These are phyloP conservation scores for Paracentrotus lividus DNA, from an alignment of 53 echinoderm and acorn worm genomes.

Conservation along the genomic window DNA sequence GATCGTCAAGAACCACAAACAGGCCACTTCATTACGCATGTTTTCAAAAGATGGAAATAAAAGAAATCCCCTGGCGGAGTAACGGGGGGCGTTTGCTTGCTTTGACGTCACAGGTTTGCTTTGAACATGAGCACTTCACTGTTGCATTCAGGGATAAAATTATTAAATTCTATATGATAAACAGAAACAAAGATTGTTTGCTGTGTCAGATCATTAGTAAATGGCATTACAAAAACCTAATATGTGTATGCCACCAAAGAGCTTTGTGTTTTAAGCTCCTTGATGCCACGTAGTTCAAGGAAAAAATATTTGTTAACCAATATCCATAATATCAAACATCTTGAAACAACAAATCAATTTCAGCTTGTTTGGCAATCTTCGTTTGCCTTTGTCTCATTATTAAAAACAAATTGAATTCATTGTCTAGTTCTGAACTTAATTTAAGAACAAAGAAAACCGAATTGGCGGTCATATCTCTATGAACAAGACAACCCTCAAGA, in stretches of 20 bases:
- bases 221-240: too few species aligned
- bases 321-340: background rate
- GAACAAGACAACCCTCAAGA: background rate
- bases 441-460: slow-evolving; percentile 8
- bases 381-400: background rate
- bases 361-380: background rate
- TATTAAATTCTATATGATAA: slow-evolving; percentile 29
- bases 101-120: slow-evolving; percentile 29
- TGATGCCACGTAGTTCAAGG: background rate
- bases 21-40: slow-evolving; percentile 47
- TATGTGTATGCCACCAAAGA: too few species aligned
- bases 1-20: slow-evolving; percentile 48
- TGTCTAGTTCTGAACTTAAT: background rate
- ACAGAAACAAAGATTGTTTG: too few species aligned
- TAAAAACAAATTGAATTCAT: background rate
- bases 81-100: slow-evolving; percentile 34
- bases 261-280: too few species aligned
- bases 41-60: slow-evolving; percentile 44
- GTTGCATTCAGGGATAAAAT: background rate
- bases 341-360: background rate
- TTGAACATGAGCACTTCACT: slow-evolving; percentile 2
- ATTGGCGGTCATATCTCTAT: background rate
- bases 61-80: slow-evolving; percentile 16
- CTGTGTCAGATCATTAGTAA: too few species aligned
- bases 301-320: background rate